Evolutionary conservation across 2,797 vertebrate genomes (phyloP).

Genomic region (Tokudaia muenninki): DNA sequence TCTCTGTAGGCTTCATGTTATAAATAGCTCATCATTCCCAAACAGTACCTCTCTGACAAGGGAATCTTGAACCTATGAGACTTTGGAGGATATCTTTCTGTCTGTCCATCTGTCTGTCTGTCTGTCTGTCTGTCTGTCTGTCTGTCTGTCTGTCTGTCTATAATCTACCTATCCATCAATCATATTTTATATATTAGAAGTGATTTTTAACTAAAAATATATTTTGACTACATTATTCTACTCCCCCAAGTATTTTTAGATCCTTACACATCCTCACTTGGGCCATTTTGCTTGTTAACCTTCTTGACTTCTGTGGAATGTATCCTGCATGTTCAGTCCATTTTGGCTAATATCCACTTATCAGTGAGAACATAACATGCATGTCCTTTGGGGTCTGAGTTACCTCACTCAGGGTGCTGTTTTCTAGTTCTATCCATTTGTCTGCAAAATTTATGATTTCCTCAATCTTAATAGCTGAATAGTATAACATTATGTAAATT

Average conservation of each 20-base stretch:
- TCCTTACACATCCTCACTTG: neutral
- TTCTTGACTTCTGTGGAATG: neutral
- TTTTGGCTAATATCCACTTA: neutral
- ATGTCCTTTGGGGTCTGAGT: neutral
- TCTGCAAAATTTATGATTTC: neutral
- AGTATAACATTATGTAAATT: neutral
- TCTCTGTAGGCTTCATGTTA: accelerated
- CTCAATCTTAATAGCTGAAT: neutral
- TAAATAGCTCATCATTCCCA: neutral
- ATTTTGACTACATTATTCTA: neutral
- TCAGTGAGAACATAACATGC: neutral
- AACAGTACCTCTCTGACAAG: neutral
- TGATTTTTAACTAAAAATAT: neutral
- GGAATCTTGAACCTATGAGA: accelerated
- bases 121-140: neutral
- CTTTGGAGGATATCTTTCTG: neutral
- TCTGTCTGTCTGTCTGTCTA: neutral
- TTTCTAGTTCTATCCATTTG: neutral
- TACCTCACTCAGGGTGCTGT: neutral
- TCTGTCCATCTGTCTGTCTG: neutral
- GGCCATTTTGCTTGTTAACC: neutral
- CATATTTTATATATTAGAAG: neutral
- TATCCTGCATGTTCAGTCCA: neutral
- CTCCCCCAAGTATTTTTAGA: neutral
- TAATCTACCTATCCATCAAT: neutral